Evolutionary conservation across 2,888 invertebrate genomes (phyloP), one percentile per base, ranked within the genome.

Genomic region (Eulithis prunata): DNA sequence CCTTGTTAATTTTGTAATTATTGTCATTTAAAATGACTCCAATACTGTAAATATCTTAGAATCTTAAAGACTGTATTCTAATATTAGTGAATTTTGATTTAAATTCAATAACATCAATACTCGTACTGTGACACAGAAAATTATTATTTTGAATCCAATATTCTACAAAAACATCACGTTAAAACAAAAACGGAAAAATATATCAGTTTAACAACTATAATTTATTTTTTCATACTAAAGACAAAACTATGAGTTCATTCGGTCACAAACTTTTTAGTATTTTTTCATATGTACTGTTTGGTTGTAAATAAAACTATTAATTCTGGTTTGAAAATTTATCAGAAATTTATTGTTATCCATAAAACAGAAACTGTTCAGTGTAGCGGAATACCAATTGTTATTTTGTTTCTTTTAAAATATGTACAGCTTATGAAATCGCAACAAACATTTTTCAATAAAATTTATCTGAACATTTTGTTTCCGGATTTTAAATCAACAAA

Each of bases 61-160:
- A 86, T 89, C 85, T 87, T 89, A 90, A 91, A 91, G 92, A 91
- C 92, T 91, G 91, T 91, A 88, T 86, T 84, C 83, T 82, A 76
- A 77, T 74, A 78, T 75, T 83, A 81, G 64, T 58, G 67, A 28
- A 28, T 62, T 64, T 60, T 62, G 10, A 28, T 62, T 62, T 11
- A 63, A 58, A 32, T 67, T 62, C 11, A 28, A 64, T 36, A 32
- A 8, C 36, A 47, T 54, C 14, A 52, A n/a, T 38, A 36, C 21
- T 21, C 21, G 1, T 2, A 21, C 53, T 64, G 77, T 80, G 78
- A 61, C 66, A 65, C 55, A 60, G 67, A 47, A 3, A n/a, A 21
- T 1, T 49, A 4, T 49, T 49, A 2, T 49, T 6, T n/a, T n/a
- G 12, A 45, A 12, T n/a, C 2, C n/a, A n/a, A n/a, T 45, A 12